Percentiles rank a stretch among this genome's conserved stretches.
phyloP scores from a whole-genome alignment of 2,113 vertebrate species.

The Malurus melanocephalus region DNA sequence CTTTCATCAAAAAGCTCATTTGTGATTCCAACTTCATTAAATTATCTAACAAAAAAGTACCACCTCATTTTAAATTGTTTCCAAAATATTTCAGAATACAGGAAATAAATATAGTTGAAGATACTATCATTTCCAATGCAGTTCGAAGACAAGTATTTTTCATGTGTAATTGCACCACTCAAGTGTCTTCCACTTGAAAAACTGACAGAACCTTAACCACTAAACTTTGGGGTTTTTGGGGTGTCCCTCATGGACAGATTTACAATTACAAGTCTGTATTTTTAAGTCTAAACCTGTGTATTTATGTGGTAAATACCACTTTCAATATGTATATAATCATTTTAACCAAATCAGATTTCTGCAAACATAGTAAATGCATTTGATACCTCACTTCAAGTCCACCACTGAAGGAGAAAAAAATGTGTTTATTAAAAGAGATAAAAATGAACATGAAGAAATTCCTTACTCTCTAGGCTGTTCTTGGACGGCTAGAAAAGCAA shows the following conservation, averaged over 20 bases:
- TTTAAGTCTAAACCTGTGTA: neutral
- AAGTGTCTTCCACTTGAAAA: neutral
- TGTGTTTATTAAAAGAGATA: neutral
- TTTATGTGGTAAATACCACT: neutral
- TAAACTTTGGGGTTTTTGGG: neutral
- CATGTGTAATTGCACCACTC: neutral
- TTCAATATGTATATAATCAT: neutral
- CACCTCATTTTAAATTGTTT: neutral
- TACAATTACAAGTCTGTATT: neutral
- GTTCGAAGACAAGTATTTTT: neutral
- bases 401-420: neutral
- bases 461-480: neutral
- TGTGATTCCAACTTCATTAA: neutral
- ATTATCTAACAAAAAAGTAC: neutral
- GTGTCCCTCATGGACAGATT: neutral
- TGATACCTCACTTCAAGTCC: neutral
- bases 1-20: neutral
- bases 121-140: neutral
- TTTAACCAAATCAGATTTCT: neutral
- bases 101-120: neutral
- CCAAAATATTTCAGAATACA: neutral
- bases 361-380: neutral
- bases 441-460: neutral
- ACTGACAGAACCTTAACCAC: neutral
- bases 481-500: neutral